Evolutionary conservation across 1,140 invertebrate genomes (phyloP).

Genomic region (Papilio dardanus): DNA sequence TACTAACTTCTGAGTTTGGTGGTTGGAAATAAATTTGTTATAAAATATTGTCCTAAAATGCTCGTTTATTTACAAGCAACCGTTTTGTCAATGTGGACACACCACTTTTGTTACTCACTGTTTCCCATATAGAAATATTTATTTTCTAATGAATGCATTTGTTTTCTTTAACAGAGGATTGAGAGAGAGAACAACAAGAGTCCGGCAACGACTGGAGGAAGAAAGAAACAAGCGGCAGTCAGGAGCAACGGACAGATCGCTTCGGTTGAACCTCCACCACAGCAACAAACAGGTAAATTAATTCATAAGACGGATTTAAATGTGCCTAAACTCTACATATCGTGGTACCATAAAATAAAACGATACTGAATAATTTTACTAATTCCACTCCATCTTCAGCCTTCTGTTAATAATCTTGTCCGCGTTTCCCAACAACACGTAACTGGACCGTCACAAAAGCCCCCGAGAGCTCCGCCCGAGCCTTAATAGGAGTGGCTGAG

Average conservation of each 20-base stretch:
- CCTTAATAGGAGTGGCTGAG: constrained; percentile 50
- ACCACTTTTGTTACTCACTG: background rate
- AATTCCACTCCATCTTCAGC: background rate
- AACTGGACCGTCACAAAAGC: constrained; percentile 42
- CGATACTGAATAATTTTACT: constrained; percentile 4
- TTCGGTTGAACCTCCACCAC: constrained; percentile 58
- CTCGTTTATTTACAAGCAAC: background rate
- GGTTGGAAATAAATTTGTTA: background rate
- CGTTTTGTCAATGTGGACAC: background rate
- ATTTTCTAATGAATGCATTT: background rate
- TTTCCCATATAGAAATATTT: background rate
- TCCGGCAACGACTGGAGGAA: constrained; percentile 73
- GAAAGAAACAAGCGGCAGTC: constrained; percentile 67
- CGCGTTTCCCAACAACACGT: background rate
- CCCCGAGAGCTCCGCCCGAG: constrained; percentile 40
- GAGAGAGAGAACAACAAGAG: constrained; percentile 74
- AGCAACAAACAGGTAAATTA: constrained; percentile 66
- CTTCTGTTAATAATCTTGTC: background rate
- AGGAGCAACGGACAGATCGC: constrained; percentile 73
- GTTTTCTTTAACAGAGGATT: constrained; percentile 59
- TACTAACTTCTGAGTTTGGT: constrained; percentile 16
- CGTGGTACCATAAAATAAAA: too few relatives aligned
- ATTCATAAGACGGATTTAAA: background rate
- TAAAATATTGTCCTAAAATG: too few relatives aligned
- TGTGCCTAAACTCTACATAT: too few relatives aligned